Evolutionary conservation across 2,888 invertebrate species (phyloP).

Genomic region (Ectemnius continuus): DNA sequence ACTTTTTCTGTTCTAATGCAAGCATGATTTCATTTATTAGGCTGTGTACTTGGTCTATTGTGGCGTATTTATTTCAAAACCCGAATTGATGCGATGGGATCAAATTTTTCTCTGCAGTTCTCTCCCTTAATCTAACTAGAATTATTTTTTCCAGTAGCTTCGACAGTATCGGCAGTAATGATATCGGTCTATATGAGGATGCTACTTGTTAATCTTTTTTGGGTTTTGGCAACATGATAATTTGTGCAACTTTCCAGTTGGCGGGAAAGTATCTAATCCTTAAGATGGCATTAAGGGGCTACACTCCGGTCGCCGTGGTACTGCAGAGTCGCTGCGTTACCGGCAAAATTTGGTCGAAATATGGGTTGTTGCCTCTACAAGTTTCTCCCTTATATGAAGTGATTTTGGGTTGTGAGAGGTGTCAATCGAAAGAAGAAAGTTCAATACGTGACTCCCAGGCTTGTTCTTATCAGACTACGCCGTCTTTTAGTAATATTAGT

Average conservation of each 20-base stretch:
- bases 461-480: too few relatives aligned
- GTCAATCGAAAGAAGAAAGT: too few relatives aligned
- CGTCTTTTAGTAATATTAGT: too few relatives aligned
- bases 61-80: slow-evolving; percentile 47
- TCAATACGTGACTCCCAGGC: too few relatives aligned
- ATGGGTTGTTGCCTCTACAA: too few relatives aligned
- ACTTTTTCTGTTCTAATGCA: slow-evolving; percentile 39
- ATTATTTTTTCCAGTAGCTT: slow-evolving; percentile 61
- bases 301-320: too few relatives aligned
- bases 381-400: too few relatives aligned
- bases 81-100: slow-evolving; percentile 57
- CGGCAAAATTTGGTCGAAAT: too few relatives aligned
- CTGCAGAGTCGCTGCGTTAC: too few relatives aligned
- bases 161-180: slow-evolving; percentile 52
- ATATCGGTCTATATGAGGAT: slow-evolving; percentile 57
- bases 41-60: slow-evolving; percentile 46
- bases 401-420: too few relatives aligned
- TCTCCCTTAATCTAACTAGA: slow-evolving; percentile 36
- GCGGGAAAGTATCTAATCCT: neutral
- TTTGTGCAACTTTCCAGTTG: too few relatives aligned
- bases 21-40: slow-evolving; percentile 30
- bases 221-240: slow-evolving; percentile 39
- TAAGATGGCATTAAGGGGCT: neutral
- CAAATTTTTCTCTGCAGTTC: slow-evolving; percentile 25
- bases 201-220: slow-evolving; percentile 51